phyloP scores from a whole-genome alignment of 2,888 invertebrate genomes.

The Nemurella pictetii region DNA sequence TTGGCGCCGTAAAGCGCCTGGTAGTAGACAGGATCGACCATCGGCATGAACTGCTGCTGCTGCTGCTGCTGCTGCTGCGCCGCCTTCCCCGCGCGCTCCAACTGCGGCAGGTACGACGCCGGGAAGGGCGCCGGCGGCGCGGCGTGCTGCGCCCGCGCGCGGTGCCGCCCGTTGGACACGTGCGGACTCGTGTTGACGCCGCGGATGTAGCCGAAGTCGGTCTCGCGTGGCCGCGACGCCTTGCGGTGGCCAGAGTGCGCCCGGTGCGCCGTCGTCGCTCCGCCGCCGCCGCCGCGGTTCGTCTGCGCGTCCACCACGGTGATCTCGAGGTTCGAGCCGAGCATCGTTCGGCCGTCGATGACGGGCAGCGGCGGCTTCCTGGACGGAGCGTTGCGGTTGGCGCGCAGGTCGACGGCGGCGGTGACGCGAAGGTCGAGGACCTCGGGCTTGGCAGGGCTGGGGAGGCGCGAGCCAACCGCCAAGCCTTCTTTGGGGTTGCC shows the following conservation, averaged over 20 bases:
- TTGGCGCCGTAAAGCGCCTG: conserved; percentile 51
- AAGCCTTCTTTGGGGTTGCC: conserved; percentile 73
- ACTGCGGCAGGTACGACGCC: conserved; percentile 46
- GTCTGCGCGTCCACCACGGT: conserved; percentile 62
- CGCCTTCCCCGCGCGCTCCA: conserved; percentile 38
- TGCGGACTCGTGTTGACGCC: neutral
- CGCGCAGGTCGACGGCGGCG: conserved; percentile 52
- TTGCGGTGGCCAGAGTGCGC: conserved; percentile 28
- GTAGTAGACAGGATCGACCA: conserved; percentile 55
- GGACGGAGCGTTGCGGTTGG: conserved; percentile 54
- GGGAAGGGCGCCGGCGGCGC: conserved; percentile 45
- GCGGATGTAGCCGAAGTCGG: neutral
- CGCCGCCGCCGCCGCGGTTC: conserved; percentile 1
- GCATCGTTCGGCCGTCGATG: conserved; percentile 53
- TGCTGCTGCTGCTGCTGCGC: too few relatives aligned
- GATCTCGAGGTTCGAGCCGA: conserved; percentile 71
- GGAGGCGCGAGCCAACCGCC: conserved; percentile 50
- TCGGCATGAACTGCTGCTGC: conserved; percentile 52
- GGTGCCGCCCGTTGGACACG: neutral
- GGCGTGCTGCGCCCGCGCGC: neutral
- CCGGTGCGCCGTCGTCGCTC: conserved; percentile 29
- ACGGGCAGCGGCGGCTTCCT: conserved; percentile 47
- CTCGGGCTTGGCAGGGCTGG: conserved; percentile 50
- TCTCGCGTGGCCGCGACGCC: neutral
- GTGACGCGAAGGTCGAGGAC: conserved; percentile 68